Base-by-base conservation (phyloP, 2,113 vertebrate species). In the Struthidea cinerea region DNA sequence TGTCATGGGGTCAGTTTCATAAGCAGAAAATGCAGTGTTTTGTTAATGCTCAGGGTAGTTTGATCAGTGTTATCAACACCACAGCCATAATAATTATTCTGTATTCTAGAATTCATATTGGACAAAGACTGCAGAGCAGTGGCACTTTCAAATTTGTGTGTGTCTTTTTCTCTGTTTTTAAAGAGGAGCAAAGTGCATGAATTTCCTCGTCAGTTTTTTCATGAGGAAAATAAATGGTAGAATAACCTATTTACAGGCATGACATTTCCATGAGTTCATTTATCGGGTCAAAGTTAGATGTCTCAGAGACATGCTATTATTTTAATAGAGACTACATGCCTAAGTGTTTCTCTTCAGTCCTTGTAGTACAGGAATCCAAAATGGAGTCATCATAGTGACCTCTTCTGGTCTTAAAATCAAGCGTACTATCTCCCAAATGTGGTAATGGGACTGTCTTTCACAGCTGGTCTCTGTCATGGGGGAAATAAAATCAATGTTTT, bases 401-500 rank as follows among this genome's bases (percentile, higher is more conserved):
- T 69, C 46, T 86, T 83, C 53, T 73, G 57, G 26, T 39, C 24
- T 82, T 83, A 59, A 79, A 86, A 63, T 68, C 30, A 67, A 44
- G 22, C 50, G 7, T 47, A 59, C 5, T 13, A 12, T 5, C 22
- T 87, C 23, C 30, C 67, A 71, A 76, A 68, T 64, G 17, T 69
- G 56, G 3, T 3, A 46, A 44, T 26, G 41, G n/a, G 65, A 16
- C 10, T 60, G 55, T 6, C 16, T 74, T 53, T 74, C 28, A 49
- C 5, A 27, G 8, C 1, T 60, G 15, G 8, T 73, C 18, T 74
- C 14, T 22, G 17, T 57, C 16, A 22, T 57, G 27, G 28, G 41
- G 24, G 14, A 21, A n/a, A 60, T n/a, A 75, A 24, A 0, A 7
- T 4, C 11, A 23, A 0, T 12, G 3, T 6, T n/a, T 53, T 75